A percentile compares a stretch with the other conserved stretches of the same genome.
Conservation (phyloP, 2,888 invertebrate genomes). For the Ditylenchus weischeri region DNA sequence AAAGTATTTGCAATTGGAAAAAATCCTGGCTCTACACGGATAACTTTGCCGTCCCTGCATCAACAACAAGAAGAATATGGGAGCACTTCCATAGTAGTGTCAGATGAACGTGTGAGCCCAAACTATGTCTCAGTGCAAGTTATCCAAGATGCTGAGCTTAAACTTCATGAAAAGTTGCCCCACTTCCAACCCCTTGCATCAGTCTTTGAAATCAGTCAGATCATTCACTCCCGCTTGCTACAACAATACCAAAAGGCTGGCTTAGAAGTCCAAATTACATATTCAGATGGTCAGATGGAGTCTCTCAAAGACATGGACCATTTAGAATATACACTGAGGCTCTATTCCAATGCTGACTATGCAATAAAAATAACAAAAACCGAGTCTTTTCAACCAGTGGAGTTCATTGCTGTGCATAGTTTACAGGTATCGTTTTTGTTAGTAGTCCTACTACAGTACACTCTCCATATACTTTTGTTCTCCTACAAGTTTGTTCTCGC, state of each 20-base stretch:
- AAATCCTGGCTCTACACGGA: slow-evolving; percentile 37
- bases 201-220: slow-evolving; percentile 30
- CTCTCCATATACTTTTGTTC: too few relatives aligned
- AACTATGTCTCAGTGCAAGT: slow-evolving; percentile 29
- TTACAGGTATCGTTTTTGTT: too few relatives aligned
- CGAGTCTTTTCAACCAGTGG: slow-evolving; percentile 29
- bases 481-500: too few relatives aligned
- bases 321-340: slow-evolving; percentile 37
- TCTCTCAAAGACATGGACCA: slow-evolving; percentile 37
- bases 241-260: slow-evolving; percentile 39
- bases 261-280: slow-evolving; percentile 39
- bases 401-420: slow-evolving; percentile 34
- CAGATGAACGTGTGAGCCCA: slow-evolving; percentile 33
- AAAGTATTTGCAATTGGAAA: slow-evolving; percentile 40
- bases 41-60: slow-evolving; percentile 34
- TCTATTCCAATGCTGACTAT: slow-evolving; percentile 40
- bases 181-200: slow-evolving; percentile 10
- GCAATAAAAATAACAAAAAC: slow-evolving; percentile 38
- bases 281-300: slow-evolving; percentile 45
- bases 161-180: slow-evolving; percentile 21
- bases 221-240: slow-evolving; percentile 27
- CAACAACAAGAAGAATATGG: slow-evolving; percentile 36
- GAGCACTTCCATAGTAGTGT: slow-evolving; percentile 25
- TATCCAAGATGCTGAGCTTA: slow-evolving; percentile 35
- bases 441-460: too few relatives aligned